Evolutionary conservation across 2,888 invertebrate species (phyloP).

Genomic region (Bibio marci): DNA sequence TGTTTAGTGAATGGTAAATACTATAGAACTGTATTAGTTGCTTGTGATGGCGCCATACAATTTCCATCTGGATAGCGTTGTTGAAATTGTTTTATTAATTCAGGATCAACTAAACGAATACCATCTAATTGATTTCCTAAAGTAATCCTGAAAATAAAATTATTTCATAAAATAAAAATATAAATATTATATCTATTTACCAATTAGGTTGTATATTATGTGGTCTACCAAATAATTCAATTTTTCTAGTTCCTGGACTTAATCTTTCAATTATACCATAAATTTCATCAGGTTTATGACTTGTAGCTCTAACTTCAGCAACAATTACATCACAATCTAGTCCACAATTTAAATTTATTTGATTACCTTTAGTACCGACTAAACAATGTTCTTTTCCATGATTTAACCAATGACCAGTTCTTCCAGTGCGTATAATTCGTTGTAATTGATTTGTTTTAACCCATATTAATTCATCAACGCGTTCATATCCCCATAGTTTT

Average conservation of each 20-base stretch:
- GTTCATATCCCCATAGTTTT: slow-evolving; percentile 90
- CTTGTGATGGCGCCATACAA: slow-evolving; percentile 27
- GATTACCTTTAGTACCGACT: slow-evolving; percentile 91
- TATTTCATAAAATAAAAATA: slow-evolving; percentile 3
- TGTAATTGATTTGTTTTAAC: slow-evolving; percentile 98
- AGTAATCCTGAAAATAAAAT: slow-evolving; percentile 45
- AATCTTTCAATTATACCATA: slow-evolving; percentile 94
- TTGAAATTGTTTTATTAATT: slow-evolving; percentile 74
- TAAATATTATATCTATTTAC: slow-evolving; percentile 29
- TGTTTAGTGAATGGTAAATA: too few relatives aligned
- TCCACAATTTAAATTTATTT: slow-evolving; percentile 77
- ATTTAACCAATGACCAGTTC: slow-evolving; percentile 97
- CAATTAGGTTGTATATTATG: slow-evolving; percentile 98
- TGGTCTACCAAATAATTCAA: slow-evolving; percentile 90
- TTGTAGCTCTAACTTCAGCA: slow-evolving; percentile 93
- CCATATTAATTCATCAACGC: slow-evolving; percentile 96
- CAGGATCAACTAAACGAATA: slow-evolving; percentile 80
- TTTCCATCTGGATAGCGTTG: slow-evolving; percentile 84
- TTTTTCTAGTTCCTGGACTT: slow-evolving; percentile 92
- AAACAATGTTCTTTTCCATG: slow-evolving; percentile 97
- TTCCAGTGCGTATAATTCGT: slow-evolving; percentile 87
- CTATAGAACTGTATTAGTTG: too few relatives aligned
- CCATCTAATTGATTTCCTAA: slow-evolving; percentile 95
- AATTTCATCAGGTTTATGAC: slow-evolving; percentile 97
- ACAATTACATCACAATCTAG: slow-evolving; percentile 97